Evolutionary conservation across 2,113 vertebrate genomes (phyloP), one percentile per base, ranked within the genome.

Genomic region (Struthidea cinerea): DNA sequence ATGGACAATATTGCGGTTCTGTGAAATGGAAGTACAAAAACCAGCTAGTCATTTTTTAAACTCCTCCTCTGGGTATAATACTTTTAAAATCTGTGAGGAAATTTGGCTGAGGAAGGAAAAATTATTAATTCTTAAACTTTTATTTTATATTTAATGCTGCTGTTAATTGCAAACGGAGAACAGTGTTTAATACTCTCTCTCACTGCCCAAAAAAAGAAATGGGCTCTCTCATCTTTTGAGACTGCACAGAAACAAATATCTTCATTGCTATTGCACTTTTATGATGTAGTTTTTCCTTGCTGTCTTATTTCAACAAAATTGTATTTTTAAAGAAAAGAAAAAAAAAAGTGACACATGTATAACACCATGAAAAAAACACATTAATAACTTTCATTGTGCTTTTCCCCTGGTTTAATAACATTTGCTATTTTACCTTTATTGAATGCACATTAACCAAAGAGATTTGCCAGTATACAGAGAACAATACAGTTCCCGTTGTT

Each of bases 381-480:
- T 77, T 61, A 65, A 56, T 77, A 76, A 88, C 56, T 74, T 93
- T 63, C 70, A 73, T 44, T 93, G 69, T 69, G 49, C 4, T 95
- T 87, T 95, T 41, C 18, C 16, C 21, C 10, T 64, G 10, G 7
- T 83, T 93, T 90, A 95, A 86, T 70, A 94, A 86, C 39, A 86
- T 87, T 80, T 80, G 32, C 50, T 88, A 73, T 70, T 94, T 96
- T 81, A 95, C 70, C 59, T 84, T 83, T 74, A 93, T 37, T 88
- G 71, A 90, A 85, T 3, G 1, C 56, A 79, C 10, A 57, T 95
- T 94, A 97, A 79, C 57, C 7, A 69, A 76, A 82, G 30, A 74
- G 82, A 91, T 91, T 91, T 94, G 46, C 76, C 35, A 74, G 50
- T 63, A 70, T 55, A 60, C 16, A 83, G 16, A 77, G 57, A 82